Evolutionary conservation across 2,797 vertebrate species (phyloP).

Genomic region (Poecile montanus): DNA sequence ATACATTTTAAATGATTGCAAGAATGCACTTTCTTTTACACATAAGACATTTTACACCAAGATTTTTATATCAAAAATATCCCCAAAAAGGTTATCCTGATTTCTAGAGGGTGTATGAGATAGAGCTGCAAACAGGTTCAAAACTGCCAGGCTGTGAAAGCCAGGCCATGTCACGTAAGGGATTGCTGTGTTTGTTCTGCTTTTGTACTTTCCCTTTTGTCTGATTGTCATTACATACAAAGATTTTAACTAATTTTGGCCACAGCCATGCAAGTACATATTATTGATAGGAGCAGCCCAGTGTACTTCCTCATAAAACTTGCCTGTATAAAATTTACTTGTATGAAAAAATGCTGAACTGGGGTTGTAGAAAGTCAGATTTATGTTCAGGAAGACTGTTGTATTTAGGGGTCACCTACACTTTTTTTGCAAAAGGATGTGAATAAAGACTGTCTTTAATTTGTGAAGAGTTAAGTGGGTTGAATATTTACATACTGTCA

Average conservation of each 20-base stretch:
- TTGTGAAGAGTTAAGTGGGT: neutral
- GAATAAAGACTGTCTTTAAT: neutral
- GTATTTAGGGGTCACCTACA: neutral
- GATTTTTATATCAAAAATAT: neutral
- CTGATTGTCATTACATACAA: neutral
- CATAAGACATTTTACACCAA: neutral
- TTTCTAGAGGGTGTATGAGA: neutral
- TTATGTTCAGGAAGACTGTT: neutral
- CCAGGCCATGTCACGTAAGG: rapidly evolving
- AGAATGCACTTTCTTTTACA: neutral
- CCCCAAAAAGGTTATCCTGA: rapidly evolving
- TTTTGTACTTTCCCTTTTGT: neutral
- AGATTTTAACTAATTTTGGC: neutral
- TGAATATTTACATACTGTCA: neutral
- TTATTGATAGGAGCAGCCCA: neutral
- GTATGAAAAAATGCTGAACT: neutral
- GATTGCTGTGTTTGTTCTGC: neutral
- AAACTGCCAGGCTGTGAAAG: neutral
- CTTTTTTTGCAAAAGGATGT: neutral
- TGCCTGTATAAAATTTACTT: neutral
- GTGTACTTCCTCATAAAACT: neutral
- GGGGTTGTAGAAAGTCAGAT: neutral
- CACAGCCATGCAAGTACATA: neutral
- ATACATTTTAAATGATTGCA: neutral
- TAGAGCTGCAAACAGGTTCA: neutral